Conservation (phyloP, 2,113 vertebrate species). For the Prionailurus viverrinus region DNA sequence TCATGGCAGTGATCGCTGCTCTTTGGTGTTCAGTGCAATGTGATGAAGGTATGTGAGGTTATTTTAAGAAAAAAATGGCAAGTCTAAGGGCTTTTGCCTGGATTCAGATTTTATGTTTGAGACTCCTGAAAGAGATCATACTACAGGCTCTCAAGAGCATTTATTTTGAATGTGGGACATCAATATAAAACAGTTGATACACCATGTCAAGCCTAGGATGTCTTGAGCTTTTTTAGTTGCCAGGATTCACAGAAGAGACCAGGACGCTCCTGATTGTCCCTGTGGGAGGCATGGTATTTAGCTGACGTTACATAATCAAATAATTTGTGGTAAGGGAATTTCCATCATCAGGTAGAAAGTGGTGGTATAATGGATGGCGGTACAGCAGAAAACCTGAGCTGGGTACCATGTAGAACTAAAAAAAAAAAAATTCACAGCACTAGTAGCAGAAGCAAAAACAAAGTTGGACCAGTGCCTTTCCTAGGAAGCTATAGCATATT, state of each 20-base stretch:
- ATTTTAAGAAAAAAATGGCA: background rate
- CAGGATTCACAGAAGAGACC: background rate
- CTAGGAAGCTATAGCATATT: no score
- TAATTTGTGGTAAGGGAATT: background rate
- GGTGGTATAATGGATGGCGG: accelerated
- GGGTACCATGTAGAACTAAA: background rate
- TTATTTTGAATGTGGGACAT: background rate
- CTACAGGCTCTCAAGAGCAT: background rate
- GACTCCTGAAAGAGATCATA: background rate
- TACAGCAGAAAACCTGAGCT: background rate
- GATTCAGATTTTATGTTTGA: background rate
- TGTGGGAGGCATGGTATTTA: background rate
- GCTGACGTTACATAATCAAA: background rate
- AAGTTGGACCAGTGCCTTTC: background rate
- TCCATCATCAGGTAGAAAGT: background rate
- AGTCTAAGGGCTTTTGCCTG: background rate
- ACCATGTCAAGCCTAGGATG: background rate
- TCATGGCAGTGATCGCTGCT: background rate
- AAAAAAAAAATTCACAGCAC: background rate
- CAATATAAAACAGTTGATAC: background rate
- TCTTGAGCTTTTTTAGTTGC: background rate
- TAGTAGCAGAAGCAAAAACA: background rate
- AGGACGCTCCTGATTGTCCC: background rate
- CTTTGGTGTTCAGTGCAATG: background rate
- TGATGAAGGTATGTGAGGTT: background rate